Evolutionary conservation across 2,797 vertebrate genomes (phyloP).

Genomic region (Hydrocynus forskahlii): DNA sequence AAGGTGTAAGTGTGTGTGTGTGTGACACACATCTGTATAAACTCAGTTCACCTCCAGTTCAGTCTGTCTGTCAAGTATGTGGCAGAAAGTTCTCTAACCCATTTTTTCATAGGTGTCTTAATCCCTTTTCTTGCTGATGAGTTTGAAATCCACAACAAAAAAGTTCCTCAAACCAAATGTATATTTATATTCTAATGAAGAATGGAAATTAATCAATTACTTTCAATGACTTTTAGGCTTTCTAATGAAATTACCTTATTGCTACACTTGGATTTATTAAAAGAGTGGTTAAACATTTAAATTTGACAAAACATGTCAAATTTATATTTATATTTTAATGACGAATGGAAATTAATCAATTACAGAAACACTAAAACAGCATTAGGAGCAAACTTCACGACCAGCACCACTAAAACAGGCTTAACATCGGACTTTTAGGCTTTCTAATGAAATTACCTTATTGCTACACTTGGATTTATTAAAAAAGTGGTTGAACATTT

Average conservation of each 20-base stretch:
- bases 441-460: not conserved
- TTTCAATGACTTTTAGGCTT: not conserved
- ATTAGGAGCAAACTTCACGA: not conserved
- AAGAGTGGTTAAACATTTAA: not conserved
- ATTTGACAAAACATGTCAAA: constrained; percentile 20
- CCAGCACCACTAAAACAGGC: not conserved
- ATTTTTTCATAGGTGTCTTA: not conserved
- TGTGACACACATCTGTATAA: not conserved
- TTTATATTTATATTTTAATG: not conserved
- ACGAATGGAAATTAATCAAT: not conserved
- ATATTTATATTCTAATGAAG: not conserved
- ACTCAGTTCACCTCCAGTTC: constrained; percentile 1
- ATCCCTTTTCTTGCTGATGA: not conserved
- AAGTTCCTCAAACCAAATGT: not conserved
- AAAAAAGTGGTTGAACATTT: not conserved
- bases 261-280: not conserved
- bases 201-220: not conserved
- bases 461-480: not conserved
- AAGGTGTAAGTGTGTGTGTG: constrained; percentile 13
- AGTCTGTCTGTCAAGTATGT: not conserved
- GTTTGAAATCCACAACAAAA: not conserved
- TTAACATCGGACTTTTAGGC: not conserved
- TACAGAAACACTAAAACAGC: not conserved
- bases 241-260: not conserved
- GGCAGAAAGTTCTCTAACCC: not conserved